These are phyloP conservation scores for Trichechus manatus DNA, from an alignment of 2,113 vertebrate genomes.

Conservation along the genomic window DNA sequence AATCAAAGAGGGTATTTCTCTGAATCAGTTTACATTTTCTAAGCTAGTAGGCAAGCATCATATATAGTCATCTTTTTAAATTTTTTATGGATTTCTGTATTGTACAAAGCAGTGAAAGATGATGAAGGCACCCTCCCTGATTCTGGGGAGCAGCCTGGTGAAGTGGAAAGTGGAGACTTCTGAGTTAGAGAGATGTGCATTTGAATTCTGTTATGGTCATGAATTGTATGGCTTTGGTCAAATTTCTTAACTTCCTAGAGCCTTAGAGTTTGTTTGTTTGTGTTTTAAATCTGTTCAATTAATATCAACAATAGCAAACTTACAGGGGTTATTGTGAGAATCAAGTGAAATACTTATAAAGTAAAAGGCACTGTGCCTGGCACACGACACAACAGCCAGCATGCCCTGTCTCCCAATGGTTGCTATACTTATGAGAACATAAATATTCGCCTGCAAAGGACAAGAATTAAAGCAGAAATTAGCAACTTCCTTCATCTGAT, in stretches of 20 bases:
- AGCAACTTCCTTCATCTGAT: not conserved
- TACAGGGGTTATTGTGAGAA: not conserved
- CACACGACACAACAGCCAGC: accelerated
- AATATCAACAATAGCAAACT: not conserved
- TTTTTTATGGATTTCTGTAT: not conserved
- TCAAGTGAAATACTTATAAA: not conserved
- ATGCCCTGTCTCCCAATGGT: accelerated
- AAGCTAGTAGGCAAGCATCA: not conserved
- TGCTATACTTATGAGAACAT: not conserved
- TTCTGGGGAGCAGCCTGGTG: not conserved
- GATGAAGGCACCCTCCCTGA: not conserved
- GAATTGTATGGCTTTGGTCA: not conserved
- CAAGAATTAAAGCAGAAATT: not conserved
- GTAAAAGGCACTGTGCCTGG: not conserved
- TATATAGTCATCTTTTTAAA: not conserved
- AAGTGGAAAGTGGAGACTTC: not conserved
- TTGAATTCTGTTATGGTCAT: not conserved
- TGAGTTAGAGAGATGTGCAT: not conserved
- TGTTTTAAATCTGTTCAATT: not conserved
- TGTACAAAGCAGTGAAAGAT: not conserved
- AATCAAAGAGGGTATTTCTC: not conserved
- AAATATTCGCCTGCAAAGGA: not conserved
- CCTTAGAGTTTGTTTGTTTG: not conserved
- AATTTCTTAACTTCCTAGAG: not conserved
- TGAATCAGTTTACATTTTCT: not conserved